Evolutionary conservation across 2,888 invertebrate genomes (phyloP).

Genomic region (Dasysyrphus tricinctus): DNA sequence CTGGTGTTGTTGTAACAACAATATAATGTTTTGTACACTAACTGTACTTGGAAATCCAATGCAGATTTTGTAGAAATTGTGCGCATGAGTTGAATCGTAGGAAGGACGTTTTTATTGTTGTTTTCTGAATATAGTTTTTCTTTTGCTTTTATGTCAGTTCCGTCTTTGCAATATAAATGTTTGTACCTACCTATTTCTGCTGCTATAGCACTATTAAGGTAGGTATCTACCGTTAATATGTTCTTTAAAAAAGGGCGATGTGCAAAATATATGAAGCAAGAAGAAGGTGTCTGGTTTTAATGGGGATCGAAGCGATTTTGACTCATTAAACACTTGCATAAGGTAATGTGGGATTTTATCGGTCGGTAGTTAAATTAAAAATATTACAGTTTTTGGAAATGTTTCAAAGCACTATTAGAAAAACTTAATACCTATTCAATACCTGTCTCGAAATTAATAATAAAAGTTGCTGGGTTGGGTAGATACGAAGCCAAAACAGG

Average conservation of each 20-base stretch:
- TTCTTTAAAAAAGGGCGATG: constrained; percentile 14
- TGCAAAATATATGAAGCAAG: constrained; percentile 1
- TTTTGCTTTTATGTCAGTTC: constrained; percentile 1
- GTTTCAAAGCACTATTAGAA: too few relatives aligned
- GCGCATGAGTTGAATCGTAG: constrained; percentile 68
- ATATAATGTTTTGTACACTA: constrained; percentile 22
- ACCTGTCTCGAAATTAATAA: too few relatives aligned
- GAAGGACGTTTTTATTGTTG: constrained; percentile 67
- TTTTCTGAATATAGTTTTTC: constrained; percentile 40
- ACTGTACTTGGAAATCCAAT: constrained; percentile 50
- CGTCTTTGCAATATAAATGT: neutral
- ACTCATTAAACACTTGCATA: constrained; percentile 49
- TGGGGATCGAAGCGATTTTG: constrained; percentile 14
- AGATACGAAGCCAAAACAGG: too few relatives aligned
- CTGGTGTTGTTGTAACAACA: constrained; percentile 17
- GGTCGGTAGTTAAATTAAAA: neutral
- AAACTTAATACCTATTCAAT: too few relatives aligned
- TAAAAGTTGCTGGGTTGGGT: too few relatives aligned
- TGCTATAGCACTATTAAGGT: neutral
- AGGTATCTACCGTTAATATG: constrained; percentile 23
- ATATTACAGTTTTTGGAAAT: neutral
- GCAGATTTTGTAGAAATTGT: constrained; percentile 58
- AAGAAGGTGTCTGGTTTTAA: constrained; percentile 14
- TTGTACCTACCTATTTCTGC: neutral
- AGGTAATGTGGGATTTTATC: constrained; percentile 48